A percentile compares a stretch with the other conserved stretches of the same genome.
phyloP scores from a whole-genome alignment of 1,140 invertebrate species.

The Zaprionus capensis region DNA sequence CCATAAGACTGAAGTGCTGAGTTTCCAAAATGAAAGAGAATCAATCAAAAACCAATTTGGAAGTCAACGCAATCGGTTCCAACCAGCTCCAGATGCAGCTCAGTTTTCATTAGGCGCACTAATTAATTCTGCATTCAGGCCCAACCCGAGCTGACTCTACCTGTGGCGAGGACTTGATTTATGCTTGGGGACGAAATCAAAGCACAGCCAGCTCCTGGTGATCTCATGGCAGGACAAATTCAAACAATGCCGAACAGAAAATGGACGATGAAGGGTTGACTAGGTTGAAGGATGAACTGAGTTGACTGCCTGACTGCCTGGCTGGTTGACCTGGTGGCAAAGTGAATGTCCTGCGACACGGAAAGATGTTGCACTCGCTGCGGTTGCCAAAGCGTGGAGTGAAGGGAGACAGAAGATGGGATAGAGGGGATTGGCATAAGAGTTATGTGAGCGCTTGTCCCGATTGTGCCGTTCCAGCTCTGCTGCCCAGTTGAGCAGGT shows the following conservation, averaged over 20 bases:
- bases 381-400: background rate
- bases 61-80: background rate
- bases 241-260: constrained; percentile 19
- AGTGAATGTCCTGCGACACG: constrained; percentile 17
- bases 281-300: background rate
- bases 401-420: background rate
- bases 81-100: background rate
- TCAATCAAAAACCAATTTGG: background rate
- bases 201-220: background rate
- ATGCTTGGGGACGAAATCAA: constrained; percentile 1
- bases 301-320: background rate
- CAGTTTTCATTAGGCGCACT: constrained; percentile 1
- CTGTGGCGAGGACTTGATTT: background rate
- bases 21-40: background rate
- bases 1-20: background rate
- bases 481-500: constrained; percentile 53
- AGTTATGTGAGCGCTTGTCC: constrained; percentile 47
- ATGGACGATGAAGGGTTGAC: background rate
- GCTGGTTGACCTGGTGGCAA: constrained; percentile 10
- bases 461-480: constrained; percentile 2
- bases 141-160: background rate
- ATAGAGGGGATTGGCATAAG: constrained; percentile 35
- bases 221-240: constrained; percentile 20
- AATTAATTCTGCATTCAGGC: background rate
- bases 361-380: constrained; percentile 2